Evolutionary conservation across 2,113 vertebrate species (phyloP), one percentile per base, ranked within the genome.

Genomic region (Plestiodon gilberti): DNA sequence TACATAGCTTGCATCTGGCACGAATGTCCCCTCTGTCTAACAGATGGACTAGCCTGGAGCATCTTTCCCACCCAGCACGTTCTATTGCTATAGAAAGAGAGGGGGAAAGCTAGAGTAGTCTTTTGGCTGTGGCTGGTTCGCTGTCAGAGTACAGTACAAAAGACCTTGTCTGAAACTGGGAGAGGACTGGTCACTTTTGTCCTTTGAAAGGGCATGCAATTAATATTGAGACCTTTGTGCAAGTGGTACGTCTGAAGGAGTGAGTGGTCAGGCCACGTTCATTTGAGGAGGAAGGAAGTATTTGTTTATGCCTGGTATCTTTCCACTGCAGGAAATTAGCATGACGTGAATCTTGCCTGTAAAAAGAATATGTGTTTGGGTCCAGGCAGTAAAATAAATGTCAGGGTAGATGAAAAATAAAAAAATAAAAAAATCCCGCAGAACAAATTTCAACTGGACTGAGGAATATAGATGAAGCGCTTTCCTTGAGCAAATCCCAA

Each of bases 371-470:
- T 80, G 35, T 89, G 48, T 35, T 87, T 77, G 0, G 0, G 33
- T 85, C 76, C 0, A 0, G 84, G 83, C 84, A 9, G 2, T 88
- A 82, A 89, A 92, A 86, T 86, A 61, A 67, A 90, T 77, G 92
- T 78, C 57, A 86, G 86, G 86, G 77, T 87, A 87, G 81, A 62
- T 1, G 81, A 43, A 89, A 90, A 89, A 1, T 25, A 59, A 57
- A 76, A 85, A 89, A 87, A 1, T n/a, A 67, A 57, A 81, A 81
- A 89, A 80, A 1, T 22, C 77, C 0, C 55, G 28, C n/a, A 71
- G 88, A 93, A 81, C 55, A 78, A 17, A 65, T 81, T 0, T 0
- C 78, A 0, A 3, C 62, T 73, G 48, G 70, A 38, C 0, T 0
- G 76, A 81, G 73, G 57, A 86, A 9, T 59, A 38, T 55, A 62